These are phyloP conservation scores for Hormaphis cornu DNA, from an alignment of 1,140 invertebrate genomes.

Conservation along the genomic window DNA sequence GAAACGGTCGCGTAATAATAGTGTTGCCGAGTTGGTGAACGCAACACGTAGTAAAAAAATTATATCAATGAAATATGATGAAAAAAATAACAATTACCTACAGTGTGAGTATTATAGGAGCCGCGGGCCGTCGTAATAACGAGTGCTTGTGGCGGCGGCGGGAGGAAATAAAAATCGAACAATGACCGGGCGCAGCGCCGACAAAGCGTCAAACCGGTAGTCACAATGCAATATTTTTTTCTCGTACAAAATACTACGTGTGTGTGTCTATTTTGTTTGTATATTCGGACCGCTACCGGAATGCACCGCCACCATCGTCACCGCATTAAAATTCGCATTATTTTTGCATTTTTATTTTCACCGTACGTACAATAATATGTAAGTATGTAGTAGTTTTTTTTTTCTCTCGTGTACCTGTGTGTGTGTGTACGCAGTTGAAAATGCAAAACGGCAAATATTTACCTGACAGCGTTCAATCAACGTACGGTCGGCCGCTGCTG, in stretches of 20 bases:
- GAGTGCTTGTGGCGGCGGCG: slow-evolving; percentile 1
- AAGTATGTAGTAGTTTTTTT: background rate
- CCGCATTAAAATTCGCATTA: too few relatives aligned
- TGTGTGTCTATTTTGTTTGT: too few relatives aligned
- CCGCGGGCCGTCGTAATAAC: background rate
- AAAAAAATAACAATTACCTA: too few relatives aligned
- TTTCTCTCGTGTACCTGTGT: background rate
- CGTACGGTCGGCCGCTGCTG: background rate
- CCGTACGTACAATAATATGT: background rate
- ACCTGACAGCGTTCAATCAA: slow-evolving; percentile 24
- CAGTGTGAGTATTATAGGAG: too few relatives aligned
- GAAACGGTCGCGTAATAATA: too few relatives aligned
- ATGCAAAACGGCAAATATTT: slow-evolving; percentile 31
- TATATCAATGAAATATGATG: too few relatives aligned
- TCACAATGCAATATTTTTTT: background rate
- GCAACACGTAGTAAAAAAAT: too few relatives aligned
- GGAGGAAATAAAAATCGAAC: slow-evolving; percentile 6
- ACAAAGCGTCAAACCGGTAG: slow-evolving; percentile 4
- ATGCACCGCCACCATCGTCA: background rate
- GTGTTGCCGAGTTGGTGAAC: too few relatives aligned
- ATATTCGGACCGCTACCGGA: too few relatives aligned
- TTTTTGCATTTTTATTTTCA: background rate
- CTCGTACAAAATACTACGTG: too few relatives aligned
- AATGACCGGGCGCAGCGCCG: slow-evolving; percentile 26
- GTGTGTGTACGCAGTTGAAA: background rate